A percentile compares a stretch with the other conserved stretches of the same genome.
These are phyloP conservation scores for Drosophila bocqueti DNA, from an alignment of 1,140 invertebrate species.

Conservation along the genomic window DNA sequence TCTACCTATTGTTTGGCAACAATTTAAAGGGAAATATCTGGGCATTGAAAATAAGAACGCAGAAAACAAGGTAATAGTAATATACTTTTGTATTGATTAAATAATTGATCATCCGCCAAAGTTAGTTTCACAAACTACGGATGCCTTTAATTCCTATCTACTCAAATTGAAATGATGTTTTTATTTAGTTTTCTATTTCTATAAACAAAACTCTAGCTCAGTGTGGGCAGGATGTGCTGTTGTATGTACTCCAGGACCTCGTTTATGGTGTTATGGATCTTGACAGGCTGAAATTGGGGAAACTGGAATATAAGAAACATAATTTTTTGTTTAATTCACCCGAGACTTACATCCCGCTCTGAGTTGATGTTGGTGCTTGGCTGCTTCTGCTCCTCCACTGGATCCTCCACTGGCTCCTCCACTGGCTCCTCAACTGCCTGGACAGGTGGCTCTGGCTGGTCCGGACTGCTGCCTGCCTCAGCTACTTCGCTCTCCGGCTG, in stretches of 20 bases:
- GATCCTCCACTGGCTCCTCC: neutral
- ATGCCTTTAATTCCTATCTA: neutral
- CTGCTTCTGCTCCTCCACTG: neutral
- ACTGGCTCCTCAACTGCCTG: neutral
- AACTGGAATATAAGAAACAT: neutral
- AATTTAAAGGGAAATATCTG: too few relatives aligned
- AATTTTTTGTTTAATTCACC: too few relatives aligned
- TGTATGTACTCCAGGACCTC: constrained; percentile 80
- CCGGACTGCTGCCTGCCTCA: neutral
- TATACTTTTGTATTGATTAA: neutral
- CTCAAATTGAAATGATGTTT: neutral
- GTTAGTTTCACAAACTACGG: neutral
- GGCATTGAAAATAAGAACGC: too few relatives aligned
- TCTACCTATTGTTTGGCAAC: too few relatives aligned
- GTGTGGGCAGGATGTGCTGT: constrained; percentile 58
- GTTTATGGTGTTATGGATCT: constrained; percentile 61
- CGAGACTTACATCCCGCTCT: constrained; percentile 58
- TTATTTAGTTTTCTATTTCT: neutral
- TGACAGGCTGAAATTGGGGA: constrained; percentile 36
- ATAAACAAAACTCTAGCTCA: constrained; percentile 17
- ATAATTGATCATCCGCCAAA: too few relatives aligned
- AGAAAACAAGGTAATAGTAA: neutral
- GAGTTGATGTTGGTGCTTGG: constrained; percentile 15
- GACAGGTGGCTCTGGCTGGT: neutral
- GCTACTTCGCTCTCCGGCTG: constrained; percentile 8